Base-by-base conservation (phyloP, 2,888 invertebrate species). In the Thymelicus lineola region DNA sequence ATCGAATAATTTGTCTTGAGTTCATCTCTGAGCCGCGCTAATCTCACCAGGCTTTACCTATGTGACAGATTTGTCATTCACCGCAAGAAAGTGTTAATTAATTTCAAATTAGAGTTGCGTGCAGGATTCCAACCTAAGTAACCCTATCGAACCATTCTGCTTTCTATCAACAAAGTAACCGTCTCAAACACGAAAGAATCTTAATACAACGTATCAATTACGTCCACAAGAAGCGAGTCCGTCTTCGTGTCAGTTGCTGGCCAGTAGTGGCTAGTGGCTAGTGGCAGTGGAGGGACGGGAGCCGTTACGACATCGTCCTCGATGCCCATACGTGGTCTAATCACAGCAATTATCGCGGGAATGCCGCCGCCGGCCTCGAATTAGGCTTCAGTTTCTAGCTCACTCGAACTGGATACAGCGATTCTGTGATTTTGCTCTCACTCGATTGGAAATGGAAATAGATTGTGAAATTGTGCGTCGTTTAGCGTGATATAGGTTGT, bases 311-410 rank as follows among this genome's bases (percentile, higher is more conserved):
- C 66, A 66, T 20, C 55, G 66, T 15, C 7, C 66, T 50, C 66
- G 36, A 59, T 66, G 59, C 20, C 66, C 66, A 66, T 66, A 66
- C 46, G 66, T 66, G 66, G 66, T 9, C 48, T 66, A 66, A 66
- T 66, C 59, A 50, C 20, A 38, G 59, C 66, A 59, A 66, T 66
- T 66, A 66, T 66, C 66, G 66, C 59, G 66, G 66, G 66, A 66
- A 66, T 66, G 59, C 66, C 12, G 65, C 50, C 50, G 38, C 17
- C 50, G 48, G 66, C 59, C 59, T 48, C 35, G 66, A 66, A 66
- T 57, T 65, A 58, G 48, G 58, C 57, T 66, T 10, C 38, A 58
- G 58, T 58, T 57, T 58, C 66, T 63, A 63, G 62, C 36, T 63
- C 48, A 46, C 46, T 45, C 28, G 20, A 36, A 50, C 62, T 63